Evolutionary conservation across 2,888 invertebrate genomes (phyloP).

Genomic region (Erebia aethiops): DNA sequence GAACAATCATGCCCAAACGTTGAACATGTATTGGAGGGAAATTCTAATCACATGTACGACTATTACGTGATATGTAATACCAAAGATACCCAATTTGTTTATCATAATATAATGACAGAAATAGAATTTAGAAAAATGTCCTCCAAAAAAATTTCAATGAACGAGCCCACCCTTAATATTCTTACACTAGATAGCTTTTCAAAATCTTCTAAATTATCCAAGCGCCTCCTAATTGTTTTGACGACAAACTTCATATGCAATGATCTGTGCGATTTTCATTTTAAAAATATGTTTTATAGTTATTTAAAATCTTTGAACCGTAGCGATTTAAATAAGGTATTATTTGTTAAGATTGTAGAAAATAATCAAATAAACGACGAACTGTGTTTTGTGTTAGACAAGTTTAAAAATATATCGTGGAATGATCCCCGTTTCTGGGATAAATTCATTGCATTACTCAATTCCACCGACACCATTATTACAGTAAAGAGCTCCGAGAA

Average conservation of each 20-base stretch:
- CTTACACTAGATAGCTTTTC: conserved; percentile 78
- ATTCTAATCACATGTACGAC: conserved; percentile 90
- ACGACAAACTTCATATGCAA: conserved; percentile 82
- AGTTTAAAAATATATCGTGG: conserved; percentile 87
- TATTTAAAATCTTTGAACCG: conserved; percentile 76
- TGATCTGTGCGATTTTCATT: conserved; percentile 76
- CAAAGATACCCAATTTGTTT: conserved; percentile 89
- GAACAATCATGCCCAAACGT: conserved; percentile 85
- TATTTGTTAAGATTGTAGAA: conserved; percentile 75
- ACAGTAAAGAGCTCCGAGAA: conserved; percentile 74
- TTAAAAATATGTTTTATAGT: conserved; percentile 78
- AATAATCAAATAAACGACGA: conserved; percentile 78
- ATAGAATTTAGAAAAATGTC: conserved; percentile 88
- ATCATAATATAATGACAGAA: conserved; percentile 86
- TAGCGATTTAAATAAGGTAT: conserved; percentile 74
- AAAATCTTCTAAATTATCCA: conserved; percentile 76
- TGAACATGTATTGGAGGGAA: conserved; percentile 85
- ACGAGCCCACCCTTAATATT: conserved; percentile 86
- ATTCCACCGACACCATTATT: conserved; percentile 84
- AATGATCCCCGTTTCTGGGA: conserved; percentile 94
- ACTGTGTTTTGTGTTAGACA: conserved; percentile 73
- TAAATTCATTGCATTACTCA: conserved; percentile 90
- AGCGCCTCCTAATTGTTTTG: conserved; percentile 82
- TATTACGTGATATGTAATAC: conserved; percentile 94
- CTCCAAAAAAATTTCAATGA: conserved; percentile 87